phyloP scores from a whole-genome alignment of 1,140 invertebrate genomes.

The Dendrolimus kikuchii region DNA sequence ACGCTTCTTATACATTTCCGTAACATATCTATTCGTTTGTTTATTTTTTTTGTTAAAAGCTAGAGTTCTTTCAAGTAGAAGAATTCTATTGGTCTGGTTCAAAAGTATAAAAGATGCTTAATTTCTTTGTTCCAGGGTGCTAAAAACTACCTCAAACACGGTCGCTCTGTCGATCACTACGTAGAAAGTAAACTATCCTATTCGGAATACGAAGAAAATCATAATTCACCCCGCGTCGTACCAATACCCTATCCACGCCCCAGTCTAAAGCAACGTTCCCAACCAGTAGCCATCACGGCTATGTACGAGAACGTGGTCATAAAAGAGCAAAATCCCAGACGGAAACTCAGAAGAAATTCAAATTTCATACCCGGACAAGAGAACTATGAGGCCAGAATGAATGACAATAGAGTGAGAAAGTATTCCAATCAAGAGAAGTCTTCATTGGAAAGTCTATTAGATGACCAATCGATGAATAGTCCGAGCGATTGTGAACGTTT shows the following conservation, averaged over 20 bases:
- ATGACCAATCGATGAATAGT: slow-evolving; percentile 65
- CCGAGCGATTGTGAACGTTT: slow-evolving; percentile 61
- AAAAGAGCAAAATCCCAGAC: slow-evolving; percentile 80
- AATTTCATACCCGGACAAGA: slow-evolving; percentile 74
- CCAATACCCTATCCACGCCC: slow-evolving; percentile 60
- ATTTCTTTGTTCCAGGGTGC: slow-evolving; percentile 60
- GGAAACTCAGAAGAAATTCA: slow-evolving; percentile 77
- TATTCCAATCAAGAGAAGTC: slow-evolving; percentile 73
- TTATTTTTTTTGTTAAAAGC: too few relatives aligned
- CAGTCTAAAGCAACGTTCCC: slow-evolving; percentile 65
- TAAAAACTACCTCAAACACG: slow-evolving; percentile 76
- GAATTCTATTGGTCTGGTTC: too few relatives aligned
- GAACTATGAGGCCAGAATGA: slow-evolving; percentile 72
- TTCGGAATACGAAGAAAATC: slow-evolving; percentile 71
- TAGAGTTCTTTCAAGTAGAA: too few relatives aligned
- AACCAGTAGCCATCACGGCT: slow-evolving; percentile 81
- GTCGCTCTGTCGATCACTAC: slow-evolving; percentile 83
- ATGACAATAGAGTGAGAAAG: slow-evolving; percentile 49
- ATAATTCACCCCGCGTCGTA: slow-evolving; percentile 56
- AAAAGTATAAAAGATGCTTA: neutral
- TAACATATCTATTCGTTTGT: too few relatives aligned
- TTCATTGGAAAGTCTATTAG: slow-evolving; percentile 77
- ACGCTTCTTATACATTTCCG: too few relatives aligned
- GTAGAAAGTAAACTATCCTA: slow-evolving; percentile 74
- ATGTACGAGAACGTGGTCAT: slow-evolving; percentile 82